A percentile compares a stretch with the other conserved stretches of the same genome.
phyloP scores from a whole-genome alignment of 1,140 invertebrate genomes.

The Drosophila arizonae region DNA sequence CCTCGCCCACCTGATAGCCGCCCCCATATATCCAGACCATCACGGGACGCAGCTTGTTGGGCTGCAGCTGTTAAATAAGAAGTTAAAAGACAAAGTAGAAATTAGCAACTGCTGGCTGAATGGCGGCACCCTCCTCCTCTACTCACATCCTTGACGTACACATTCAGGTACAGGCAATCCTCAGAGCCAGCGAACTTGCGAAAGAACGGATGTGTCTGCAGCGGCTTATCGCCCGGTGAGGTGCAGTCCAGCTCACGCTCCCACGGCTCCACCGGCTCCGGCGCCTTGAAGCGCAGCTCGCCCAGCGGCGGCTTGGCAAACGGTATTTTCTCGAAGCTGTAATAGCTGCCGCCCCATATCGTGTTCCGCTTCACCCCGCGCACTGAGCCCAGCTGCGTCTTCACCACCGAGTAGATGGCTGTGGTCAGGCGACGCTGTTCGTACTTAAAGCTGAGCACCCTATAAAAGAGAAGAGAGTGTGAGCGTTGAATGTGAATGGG shows the following conservation, averaged over 20 bases:
- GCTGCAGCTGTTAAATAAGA: slow-evolving; percentile 47
- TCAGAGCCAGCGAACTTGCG: slow-evolving; percentile 82
- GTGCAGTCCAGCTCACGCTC: slow-evolving; percentile 78
- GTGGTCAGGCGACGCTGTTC: slow-evolving; percentile 73
- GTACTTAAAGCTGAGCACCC: slow-evolving; percentile 70
- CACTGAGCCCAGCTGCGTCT: slow-evolving; percentile 61
- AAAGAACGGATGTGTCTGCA: slow-evolving; percentile 78
- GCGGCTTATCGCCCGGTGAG: slow-evolving; percentile 65
- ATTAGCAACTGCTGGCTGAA: background rate
- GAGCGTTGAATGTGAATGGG: too few relatives aligned
- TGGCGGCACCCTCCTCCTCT: background rate
- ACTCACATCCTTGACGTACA: slow-evolving; percentile 83
- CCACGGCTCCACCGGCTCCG: slow-evolving; percentile 84
- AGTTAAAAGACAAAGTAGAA: background rate
- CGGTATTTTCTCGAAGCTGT: slow-evolving; percentile 86
- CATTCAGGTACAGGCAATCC: slow-evolving; percentile 85
- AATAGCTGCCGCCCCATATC: slow-evolving; percentile 74
- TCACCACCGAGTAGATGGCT: slow-evolving; percentile 56
- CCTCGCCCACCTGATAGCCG: slow-evolving; percentile 84
- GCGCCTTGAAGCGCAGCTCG: slow-evolving; percentile 86
- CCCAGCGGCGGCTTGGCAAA: slow-evolving; percentile 89
- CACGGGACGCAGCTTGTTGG: slow-evolving; percentile 61
- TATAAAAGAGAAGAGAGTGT: slow-evolving; percentile 23
- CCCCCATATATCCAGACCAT: slow-evolving; percentile 87
- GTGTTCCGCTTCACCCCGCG: slow-evolving; percentile 70